Evolutionary conservation across 2,888 invertebrate genomes (phyloP), one percentile per base, ranked within the genome.

Genomic region (Eristalinus aeneus): DNA sequence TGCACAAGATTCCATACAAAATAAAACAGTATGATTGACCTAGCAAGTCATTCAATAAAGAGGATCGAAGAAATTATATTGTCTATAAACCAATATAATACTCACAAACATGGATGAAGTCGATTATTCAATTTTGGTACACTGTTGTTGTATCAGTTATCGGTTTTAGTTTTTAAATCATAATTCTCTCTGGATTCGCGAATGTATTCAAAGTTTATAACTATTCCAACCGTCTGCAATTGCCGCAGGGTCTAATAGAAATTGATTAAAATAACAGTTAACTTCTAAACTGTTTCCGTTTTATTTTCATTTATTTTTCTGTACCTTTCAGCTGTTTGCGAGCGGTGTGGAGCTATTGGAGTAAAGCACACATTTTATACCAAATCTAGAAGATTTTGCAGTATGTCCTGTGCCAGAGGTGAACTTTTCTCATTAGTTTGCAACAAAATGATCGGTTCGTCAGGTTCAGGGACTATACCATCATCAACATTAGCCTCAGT

Each of bases 291-390:
- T 46, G 16, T 46, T 46, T 16, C 16, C 16, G 2, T 46, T 46
- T 46, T 46, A 46, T 68, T 64, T 78, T 53, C 23, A 61, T 54
- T 54, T n/a, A 34, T 23, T 11, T 12, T 65, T 69, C 60, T 76
- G 2, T 74, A 27, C 60, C 65, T 84, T 93, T 22, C 90, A 97
- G 97, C 96, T 89, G 96, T 96, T 61, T 97, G 97, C 93, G 96
- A 96, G 92, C 95, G 96, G 92, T 97, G 97, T 92, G 97, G 97
- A 64, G 95, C 96, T 20, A 96, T 97, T 88, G 97, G 97, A 65
- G 96, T 97, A 32, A 96, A 96, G 90, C 97, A 97, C 91, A 96
- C 97, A 12, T 97, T 97, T 93, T 97, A 97, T 90, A 97, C 97
- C 12, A 95, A 96, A 92, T 96, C 96, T 88, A 94, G 97, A 81